These are phyloP conservation scores for Brachyhypopomus occidentalis DNA, from an alignment of 2,113 vertebrate genomes.

Conservation along the genomic window DNA sequence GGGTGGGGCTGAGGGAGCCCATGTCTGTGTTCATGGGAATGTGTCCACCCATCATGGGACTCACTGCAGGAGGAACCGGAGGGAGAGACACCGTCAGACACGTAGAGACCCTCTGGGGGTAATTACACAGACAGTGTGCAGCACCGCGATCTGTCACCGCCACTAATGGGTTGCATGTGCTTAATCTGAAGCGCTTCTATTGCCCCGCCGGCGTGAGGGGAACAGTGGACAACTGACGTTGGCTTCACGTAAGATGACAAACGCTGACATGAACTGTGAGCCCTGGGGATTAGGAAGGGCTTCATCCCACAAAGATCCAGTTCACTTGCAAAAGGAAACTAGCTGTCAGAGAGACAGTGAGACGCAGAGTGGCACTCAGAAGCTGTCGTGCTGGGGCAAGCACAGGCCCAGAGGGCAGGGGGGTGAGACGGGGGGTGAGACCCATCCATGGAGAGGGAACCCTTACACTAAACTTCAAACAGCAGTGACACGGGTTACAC, in stretches of 20 bases:
- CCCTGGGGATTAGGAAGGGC: conserved; percentile 38
- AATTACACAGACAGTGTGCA: not conserved
- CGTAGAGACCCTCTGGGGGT: too few relatives aligned
- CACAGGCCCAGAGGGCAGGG: conserved; percentile 10
- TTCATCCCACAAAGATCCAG: conserved; percentile 63
- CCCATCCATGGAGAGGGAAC: not conserved
- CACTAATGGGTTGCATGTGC: not conserved
- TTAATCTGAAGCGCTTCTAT: not conserved
- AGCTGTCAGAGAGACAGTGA: conserved; percentile 45
- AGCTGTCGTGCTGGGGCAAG: conserved; percentile 58
- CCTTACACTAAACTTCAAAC: too few relatives aligned
- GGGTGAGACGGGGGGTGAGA: not conserved
- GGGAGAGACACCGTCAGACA: conserved; percentile 1
- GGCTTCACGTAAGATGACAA: conserved; percentile 57
- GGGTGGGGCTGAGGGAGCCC: conserved; percentile 95
- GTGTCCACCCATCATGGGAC: conserved; percentile 93
- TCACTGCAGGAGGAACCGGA: conserved; percentile 79
- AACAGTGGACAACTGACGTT: conserved; percentile 29
- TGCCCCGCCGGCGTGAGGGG: conserved; percentile 17
- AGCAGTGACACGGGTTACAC: too few relatives aligned
- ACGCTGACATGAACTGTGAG: conserved; percentile 55
- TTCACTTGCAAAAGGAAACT: conserved; percentile 54
- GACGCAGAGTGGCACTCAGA: conserved; percentile 45
- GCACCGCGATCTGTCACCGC: not conserved
- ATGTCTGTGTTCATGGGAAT: conserved; percentile 95